Evolutionary conservation across 2,113 vertebrate species (phyloP).

Genomic region (Rhea americana): DNA sequence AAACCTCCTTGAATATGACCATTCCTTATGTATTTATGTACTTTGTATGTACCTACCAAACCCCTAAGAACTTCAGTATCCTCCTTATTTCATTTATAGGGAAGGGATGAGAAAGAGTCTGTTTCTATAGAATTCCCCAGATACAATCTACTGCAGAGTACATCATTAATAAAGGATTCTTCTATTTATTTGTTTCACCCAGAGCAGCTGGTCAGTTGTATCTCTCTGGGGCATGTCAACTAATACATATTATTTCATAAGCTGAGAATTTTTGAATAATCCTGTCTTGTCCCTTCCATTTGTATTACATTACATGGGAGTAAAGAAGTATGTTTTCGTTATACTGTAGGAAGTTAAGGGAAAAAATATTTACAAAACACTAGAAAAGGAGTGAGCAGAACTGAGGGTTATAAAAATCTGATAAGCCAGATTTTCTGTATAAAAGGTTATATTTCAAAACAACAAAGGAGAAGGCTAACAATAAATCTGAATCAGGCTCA

Average conservation of each 20-base stretch:
- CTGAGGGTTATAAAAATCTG: not conserved
- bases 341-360: not conserved
- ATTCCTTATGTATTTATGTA: not conserved
- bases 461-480: not conserved
- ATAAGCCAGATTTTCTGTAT: not conserved
- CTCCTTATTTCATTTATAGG: not conserved
- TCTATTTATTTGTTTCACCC: conserved; percentile 55
- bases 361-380: not conserved
- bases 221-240: conserved; percentile 40
- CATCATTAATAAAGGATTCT: conserved; percentile 53
- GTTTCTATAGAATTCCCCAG: conserved; percentile 6
- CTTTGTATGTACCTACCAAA: not conserved
- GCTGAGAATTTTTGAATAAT: conserved; percentile 40
- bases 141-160: not conserved
- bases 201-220: conserved; percentile 43
- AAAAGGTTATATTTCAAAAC: not conserved
- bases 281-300: conserved; percentile 36
- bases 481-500: conserved; percentile 15
- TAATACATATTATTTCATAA: conserved; percentile 61
- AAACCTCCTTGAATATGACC: not conserved
- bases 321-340: not conserved
- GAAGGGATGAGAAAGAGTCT: not conserved
- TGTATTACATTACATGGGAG: conserved; percentile 25
- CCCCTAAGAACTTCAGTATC: not conserved
- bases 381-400: not conserved